Percentiles rank a stretch among this genome's conserved stretches.
phyloP scores from a whole-genome alignment of 2,888 invertebrate species.

The Nemoura dubitans region DNA sequence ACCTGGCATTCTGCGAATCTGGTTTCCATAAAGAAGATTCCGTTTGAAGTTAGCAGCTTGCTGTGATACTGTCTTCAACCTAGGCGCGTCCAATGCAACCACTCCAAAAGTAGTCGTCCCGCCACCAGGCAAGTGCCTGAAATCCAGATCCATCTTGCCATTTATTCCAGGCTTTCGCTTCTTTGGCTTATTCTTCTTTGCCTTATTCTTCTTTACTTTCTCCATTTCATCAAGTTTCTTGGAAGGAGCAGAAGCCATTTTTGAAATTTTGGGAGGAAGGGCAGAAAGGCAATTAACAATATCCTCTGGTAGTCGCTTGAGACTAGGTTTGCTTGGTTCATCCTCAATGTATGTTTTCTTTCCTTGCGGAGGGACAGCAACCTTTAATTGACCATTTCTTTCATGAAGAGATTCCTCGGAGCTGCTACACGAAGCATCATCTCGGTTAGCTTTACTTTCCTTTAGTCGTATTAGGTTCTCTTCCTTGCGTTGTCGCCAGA shows the following conservation, averaged over 20 bases:
- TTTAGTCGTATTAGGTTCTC: conserved; percentile 50
- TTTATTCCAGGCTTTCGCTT: neutral
- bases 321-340: neutral
- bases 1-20: conserved; percentile 45
- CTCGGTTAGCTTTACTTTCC: conserved; percentile 48
- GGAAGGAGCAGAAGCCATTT: neutral
- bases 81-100: conserved; percentile 45
- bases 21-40: conserved; percentile 46
- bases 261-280: neutral
- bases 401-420: conserved; percentile 49
- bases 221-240: neutral
- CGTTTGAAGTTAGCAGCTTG: conserved; percentile 46
- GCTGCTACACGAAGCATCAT: conserved; percentile 50
- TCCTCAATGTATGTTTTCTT: conserved; percentile 17
- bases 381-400: conserved; percentile 14
- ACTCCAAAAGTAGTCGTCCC: conserved; percentile 47
- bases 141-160: conserved; percentile 44
- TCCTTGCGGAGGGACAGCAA: neutral
- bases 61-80: conserved; percentile 42
- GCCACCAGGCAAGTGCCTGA: conserved; percentile 45
- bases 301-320: conserved; percentile 35
- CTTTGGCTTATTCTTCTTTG: neutral
- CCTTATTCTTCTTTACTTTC: no score
- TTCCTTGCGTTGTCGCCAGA: conserved; percentile 48
- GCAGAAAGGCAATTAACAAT: conserved; percentile 41